Conservation (phyloP, 2,113 vertebrate genomes). For the Coreoperca whiteheadi region DNA sequence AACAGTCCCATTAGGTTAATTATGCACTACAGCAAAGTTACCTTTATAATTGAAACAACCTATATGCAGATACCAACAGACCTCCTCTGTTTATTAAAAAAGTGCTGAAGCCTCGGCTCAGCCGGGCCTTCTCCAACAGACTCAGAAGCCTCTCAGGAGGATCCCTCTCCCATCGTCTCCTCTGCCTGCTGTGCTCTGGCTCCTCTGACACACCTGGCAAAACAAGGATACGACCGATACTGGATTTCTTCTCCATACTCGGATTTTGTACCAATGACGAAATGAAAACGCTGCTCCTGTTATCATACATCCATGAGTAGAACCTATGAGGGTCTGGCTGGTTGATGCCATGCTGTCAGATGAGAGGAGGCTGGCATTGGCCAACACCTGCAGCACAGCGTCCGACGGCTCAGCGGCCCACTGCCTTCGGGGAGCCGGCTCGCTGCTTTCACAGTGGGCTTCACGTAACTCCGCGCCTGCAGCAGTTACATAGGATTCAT, state of each 20-base stretch:
- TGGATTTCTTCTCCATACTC: not conserved
- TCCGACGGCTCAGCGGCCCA: constrained; percentile 83
- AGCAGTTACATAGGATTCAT: not conserved
- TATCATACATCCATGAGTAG: not conserved
- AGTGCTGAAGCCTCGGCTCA: constrained; percentile 89
- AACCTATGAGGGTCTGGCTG: constrained; percentile 27
- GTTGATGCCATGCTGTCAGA: constrained; percentile 79
- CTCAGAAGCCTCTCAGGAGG: constrained; percentile 86
- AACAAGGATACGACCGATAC: not conserved
- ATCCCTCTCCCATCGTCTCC: constrained; percentile 87
- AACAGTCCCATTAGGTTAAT: no score
- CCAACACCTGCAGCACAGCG: constrained; percentile 80
- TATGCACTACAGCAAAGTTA: not conserved
- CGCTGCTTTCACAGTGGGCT: constrained; percentile 17
- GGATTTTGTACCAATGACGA: not conserved
- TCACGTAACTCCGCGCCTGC: constrained; percentile 30
- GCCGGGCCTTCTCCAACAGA: constrained; percentile 86
- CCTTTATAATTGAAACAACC: not conserved
- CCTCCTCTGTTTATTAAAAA: constrained; percentile 89
- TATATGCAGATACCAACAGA: constrained; percentile 55
- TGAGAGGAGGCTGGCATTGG: constrained; percentile 84
- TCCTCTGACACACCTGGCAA: constrained; percentile 69
- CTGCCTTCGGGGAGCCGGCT: constrained; percentile 70
- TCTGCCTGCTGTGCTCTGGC: constrained; percentile 72
- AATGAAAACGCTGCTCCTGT: not conserved